Evolutionary conservation across 2,797 vertebrate genomes (phyloP).

Genomic region (Morus bassanus): DNA sequence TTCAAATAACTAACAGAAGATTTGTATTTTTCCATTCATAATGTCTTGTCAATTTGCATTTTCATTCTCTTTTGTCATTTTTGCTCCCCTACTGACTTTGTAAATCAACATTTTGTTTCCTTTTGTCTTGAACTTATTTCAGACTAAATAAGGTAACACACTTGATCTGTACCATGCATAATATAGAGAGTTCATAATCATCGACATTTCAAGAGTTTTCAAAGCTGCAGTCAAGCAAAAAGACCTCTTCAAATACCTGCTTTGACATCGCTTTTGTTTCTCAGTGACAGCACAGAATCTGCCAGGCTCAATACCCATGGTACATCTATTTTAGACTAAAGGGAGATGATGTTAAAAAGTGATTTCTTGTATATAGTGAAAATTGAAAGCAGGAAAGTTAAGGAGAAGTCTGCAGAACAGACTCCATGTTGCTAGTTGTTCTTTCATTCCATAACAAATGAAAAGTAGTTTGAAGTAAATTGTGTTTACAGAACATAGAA

Average conservation of each 20-base stretch:
- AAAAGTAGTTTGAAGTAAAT: neutral
- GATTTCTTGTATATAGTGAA: neutral
- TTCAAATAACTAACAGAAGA: neutral
- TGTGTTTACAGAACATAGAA: neutral
- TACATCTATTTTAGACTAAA: neutral
- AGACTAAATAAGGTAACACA: neutral
- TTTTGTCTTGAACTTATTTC: conserved; percentile 17
- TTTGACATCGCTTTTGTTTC: neutral
- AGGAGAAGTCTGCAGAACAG: neutral
- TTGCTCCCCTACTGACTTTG: neutral
- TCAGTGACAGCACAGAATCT: neutral
- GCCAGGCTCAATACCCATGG: neutral
- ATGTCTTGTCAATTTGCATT: conserved; percentile 18
- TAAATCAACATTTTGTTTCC: conserved; percentile 17
- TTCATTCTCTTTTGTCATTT: conserved; percentile 22
- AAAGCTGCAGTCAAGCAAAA: conserved; percentile 7
- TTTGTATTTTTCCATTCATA: conserved; percentile 16
- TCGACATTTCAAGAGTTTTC: neutral
- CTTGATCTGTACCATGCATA: neutral
- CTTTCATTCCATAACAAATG: neutral
- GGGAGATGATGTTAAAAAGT: neutral
- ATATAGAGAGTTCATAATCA: neutral
- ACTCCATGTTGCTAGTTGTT: neutral
- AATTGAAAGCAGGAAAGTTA: neutral
- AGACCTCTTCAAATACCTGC: neutral